Base-by-base conservation (phyloP, 2,113 vertebrate genomes). In the Euleptes europaea region DNA sequence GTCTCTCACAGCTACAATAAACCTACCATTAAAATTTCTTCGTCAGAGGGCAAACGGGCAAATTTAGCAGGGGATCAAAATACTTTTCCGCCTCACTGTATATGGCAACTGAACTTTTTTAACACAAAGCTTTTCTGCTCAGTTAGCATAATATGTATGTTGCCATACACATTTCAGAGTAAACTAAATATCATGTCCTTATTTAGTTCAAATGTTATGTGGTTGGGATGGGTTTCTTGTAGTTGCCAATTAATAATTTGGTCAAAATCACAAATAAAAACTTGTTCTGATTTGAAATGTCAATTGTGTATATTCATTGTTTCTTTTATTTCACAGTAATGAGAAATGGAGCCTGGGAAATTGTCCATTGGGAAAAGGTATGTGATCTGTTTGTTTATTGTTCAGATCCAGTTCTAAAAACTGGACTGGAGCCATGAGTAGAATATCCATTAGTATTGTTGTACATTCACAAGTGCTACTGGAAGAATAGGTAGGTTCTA, bases 321-420 rank as follows among this genome's bases (percentile, higher is more conserved):
- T 0, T 67, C 84, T 84, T 84, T 82, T 78, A 65, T 77, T 88
- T 90, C 93, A 57, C 92, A 99, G 98, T 99, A 33, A 89, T 99
- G 92, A 96, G 99, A 93, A 99, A 99, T 85, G 98, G 99, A 90
- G 98, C 98, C 84, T 99, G 99, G 99, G 98, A 99, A 95, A 99
- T 99, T 90, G 98, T 99, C 90, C 98, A 99, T 95, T 99, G 99
- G 99, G 98, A 99, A 95, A 99, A 99, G 98, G 99, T 99, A 97
- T 89, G 96, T 93, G 82, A 80, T 88, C 83, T n/a, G 44, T 4
- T 3, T 73, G 81, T 86, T 85, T 91, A 28, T 40, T 70, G 78
- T 89, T n/a, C 33, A 83, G 3, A 86, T 72, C 28, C 76, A 90
- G 74, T 42, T 69, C 2, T 4, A 12, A 78, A 35, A 73, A 63